Conservation (phyloP, 1,140 invertebrate genomes). For the Mercenaria mercenaria region DNA sequence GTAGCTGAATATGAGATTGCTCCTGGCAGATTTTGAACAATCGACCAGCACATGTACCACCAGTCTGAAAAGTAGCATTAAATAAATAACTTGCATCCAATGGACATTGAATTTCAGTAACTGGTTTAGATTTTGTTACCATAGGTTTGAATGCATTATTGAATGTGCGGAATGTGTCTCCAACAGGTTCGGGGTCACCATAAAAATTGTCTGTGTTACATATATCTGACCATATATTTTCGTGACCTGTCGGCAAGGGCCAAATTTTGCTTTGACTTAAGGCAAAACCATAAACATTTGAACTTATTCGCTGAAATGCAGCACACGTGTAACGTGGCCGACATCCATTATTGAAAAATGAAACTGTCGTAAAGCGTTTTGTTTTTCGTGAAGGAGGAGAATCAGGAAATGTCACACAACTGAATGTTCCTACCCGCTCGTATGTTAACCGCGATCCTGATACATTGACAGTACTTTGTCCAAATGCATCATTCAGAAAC, state of each 20-base stretch:
- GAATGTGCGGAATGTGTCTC: slow-evolving; percentile 71
- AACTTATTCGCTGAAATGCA: slow-evolving; percentile 60
- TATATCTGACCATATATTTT: slow-evolving; percentile 55
- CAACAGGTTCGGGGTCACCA: slow-evolving; percentile 71
- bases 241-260: slow-evolving; percentile 62
- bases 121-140: slow-evolving; percentile 33
- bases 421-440: slow-evolving; percentile 71
- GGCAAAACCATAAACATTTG: slow-evolving; percentile 68
- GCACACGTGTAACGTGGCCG: slow-evolving; percentile 77
- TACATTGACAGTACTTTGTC: slow-evolving; percentile 59
- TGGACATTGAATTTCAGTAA: slow-evolving; percentile 62
- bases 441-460: slow-evolving; percentile 63
- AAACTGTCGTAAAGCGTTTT: slow-evolving; percentile 71
- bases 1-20: slow-evolving; percentile 62
- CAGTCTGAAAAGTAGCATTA: slow-evolving; percentile 67
- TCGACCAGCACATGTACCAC: slow-evolving; percentile 69
- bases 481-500: slow-evolving; percentile 55
- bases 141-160: slow-evolving; percentile 73
- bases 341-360: slow-evolving; percentile 75
- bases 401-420: slow-evolving; percentile 72
- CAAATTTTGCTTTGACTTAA: slow-evolving; percentile 73
- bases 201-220: slow-evolving; percentile 68
- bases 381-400: slow-evolving; percentile 46
- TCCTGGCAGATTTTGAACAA: slow-evolving; percentile 73
- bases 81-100: slow-evolving; percentile 67